Evolutionary conservation across 92 coral and sea anemone species (phyloP), one percentile per base, ranked within the genome.

Genomic region (Paragorgia papillata): DNA sequence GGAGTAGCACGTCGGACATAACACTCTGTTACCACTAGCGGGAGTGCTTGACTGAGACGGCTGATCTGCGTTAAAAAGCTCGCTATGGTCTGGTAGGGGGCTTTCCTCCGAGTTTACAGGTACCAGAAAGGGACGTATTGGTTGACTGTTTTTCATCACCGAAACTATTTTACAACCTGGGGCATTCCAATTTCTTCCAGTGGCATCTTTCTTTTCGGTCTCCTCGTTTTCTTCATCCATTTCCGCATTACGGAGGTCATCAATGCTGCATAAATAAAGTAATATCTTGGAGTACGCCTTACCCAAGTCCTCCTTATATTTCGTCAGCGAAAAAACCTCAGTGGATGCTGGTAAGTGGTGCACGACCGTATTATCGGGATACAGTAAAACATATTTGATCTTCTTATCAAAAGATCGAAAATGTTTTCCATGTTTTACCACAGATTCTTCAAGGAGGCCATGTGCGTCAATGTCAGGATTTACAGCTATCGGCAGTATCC

Each of bases 1-100:
- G 14, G 24, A 30, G 48, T 67, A 67, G 29, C 75, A 67, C 57
- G 49, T 41, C 7, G 75, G 75, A 50, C 75, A 67, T 67, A 17
- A 15, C 1, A 8, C 7, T 56, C 57, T 10, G 18, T 41, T 24
- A 0, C 22, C 31, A 22, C 49, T 51, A n/a, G n/a, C 49, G 7
- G 30, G 48, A 9, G 21, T 17, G 44, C 6, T 29, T 12, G 40
- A 27, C 5, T 31, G 46, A 7, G 19, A 26, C 8, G 70, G 19
- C 22, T 41, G 32, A 19, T 41, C 49, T 24, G 8, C 49, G 15
- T 48, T 37, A n/a, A n/a, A n/a, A n/a, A n/a, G n/a, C 12, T 67
- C 57, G 41, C 13, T 8, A 30, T 17, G 9, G 27, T 1, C 26
- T 17, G 17, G 49, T 39, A 51, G 57, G 24, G 55, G 33, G n/a